Conservation (phyloP, 1,140 invertebrate species). For the Helicorthomorpha holstii region DNA sequence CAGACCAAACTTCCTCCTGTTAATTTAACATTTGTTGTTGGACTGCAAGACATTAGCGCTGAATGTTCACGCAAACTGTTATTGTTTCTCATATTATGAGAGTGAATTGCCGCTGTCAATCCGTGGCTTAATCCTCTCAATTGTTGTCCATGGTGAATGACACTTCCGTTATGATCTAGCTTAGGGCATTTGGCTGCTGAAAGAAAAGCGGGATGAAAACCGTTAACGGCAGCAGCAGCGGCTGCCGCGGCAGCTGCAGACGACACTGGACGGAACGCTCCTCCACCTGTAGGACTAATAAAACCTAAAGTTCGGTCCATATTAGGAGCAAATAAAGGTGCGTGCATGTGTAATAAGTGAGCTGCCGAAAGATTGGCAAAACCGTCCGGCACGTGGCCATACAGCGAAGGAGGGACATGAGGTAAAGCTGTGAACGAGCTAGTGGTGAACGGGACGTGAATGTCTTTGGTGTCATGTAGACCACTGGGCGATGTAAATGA, state of each 20-base stretch:
- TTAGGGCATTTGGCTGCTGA: slow-evolving; percentile 18
- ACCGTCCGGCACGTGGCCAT: slow-evolving; percentile 29
- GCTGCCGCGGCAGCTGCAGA: slow-evolving; percentile 11
- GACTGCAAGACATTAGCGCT: no score
- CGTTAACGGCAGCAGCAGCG: slow-evolving; percentile 21
- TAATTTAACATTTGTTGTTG: no score
- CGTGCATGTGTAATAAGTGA: slow-evolving; percentile 34
- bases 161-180: slow-evolving; percentile 3
- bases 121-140: background rate
- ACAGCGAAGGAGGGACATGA: slow-evolving; percentile 1
- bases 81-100: background rate
- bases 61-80: no score
- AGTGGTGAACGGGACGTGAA: slow-evolving; percentile 31
- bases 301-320: slow-evolving; percentile 16
- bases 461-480: slow-evolving; percentile 27
- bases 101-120: background rate
- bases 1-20: no score
- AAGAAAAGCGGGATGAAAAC: slow-evolving; percentile 35
- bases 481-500: background rate
- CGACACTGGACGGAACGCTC: slow-evolving; percentile 21
- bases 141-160: background rate
- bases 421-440: slow-evolving; percentile 31
- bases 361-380: slow-evolving; percentile 31
- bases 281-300: slow-evolving; percentile 23
- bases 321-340: slow-evolving; percentile 29